Evolutionary conservation across 2,113 vertebrate genomes (phyloP).

Genomic region (Tor tambroides): DNA sequence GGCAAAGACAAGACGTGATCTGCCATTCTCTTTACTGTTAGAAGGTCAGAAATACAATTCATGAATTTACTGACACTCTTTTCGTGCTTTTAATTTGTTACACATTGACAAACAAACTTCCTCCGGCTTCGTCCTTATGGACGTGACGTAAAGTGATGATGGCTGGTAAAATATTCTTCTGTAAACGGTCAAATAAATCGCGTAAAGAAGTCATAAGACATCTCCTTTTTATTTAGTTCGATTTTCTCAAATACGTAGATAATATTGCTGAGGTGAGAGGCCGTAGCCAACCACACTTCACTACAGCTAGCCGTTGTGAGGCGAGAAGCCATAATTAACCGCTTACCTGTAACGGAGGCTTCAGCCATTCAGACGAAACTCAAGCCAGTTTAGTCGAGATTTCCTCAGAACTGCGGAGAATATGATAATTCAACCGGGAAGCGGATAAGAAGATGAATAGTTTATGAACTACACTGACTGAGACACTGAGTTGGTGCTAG

Average conservation of each 20-base stretch:
- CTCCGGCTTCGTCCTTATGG: not conserved
- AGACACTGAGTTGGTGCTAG: constrained; percentile 12
- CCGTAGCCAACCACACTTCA: not conserved
- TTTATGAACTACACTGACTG: not conserved
- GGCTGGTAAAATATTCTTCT: not conserved
- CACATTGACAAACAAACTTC: not conserved
- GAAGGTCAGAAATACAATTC: not conserved
- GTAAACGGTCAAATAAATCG: not conserved
- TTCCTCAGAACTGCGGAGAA: not conserved
- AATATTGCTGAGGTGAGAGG: not conserved
- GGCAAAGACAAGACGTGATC: not conserved
- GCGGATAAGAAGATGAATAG: not conserved
- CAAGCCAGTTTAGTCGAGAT: not conserved
- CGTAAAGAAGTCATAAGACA: not conserved
- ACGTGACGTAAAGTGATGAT: not conserved
- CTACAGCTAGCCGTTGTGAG: not conserved
- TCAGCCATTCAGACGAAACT: constrained; percentile 58
- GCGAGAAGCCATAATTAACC: not conserved
- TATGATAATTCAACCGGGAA: not conserved
- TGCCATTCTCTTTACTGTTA: not conserved
- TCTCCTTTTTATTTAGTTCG: not conserved
- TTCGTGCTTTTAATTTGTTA: constrained; percentile 16
- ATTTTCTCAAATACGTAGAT: not conserved
- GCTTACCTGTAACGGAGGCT: constrained; percentile 54
- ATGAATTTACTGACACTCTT: not conserved